Conservation (phyloP, 2,797 vertebrate species). For the Poecilia picta region DNA sequence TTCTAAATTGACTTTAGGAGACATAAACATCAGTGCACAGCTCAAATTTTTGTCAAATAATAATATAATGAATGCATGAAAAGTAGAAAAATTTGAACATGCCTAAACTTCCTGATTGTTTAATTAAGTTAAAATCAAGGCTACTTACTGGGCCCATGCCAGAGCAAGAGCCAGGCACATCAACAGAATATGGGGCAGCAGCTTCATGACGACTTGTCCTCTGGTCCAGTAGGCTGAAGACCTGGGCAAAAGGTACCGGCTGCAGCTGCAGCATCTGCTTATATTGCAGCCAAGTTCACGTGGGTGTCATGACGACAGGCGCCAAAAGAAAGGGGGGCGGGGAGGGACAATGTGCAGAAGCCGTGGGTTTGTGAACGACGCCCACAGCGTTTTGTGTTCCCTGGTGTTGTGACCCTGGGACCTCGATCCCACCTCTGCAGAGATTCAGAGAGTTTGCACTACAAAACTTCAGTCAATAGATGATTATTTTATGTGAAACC, state of each 20-base stretch:
- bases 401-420: slow-evolving; percentile 2
- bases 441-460: slow-evolving; percentile 26
- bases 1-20: not conserved
- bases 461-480: slow-evolving; percentile 30
- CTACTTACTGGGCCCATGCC: slow-evolving; percentile 59
- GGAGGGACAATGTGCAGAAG: not conserved
- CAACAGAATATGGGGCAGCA: slow-evolving; percentile 53
- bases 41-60: not conserved
- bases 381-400: slow-evolving; percentile 22
- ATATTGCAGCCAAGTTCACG: slow-evolving; percentile 25
- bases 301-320: slow-evolving; percentile 2
- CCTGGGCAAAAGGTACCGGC: slow-evolving; percentile 21
- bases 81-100: not conserved
- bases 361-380: not conserved
- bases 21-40: not conserved
- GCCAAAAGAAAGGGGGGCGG: slow-evolving; percentile 1
- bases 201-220: slow-evolving; percentile 68
- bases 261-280: slow-evolving; percentile 25
- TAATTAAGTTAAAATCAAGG: not conserved
- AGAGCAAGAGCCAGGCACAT: slow-evolving; percentile 65
- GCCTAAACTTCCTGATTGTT: not conserved
- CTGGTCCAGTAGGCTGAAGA: slow-evolving; percentile 21
- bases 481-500: slow-evolving; percentile 1
- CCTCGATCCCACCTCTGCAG: not conserved
- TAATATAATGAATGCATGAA: no score